A percentile compares a stretch with the other conserved stretches of the same genome.
These are phyloP conservation scores for Steinernema khuongi DNA, from an alignment of 1,140 invertebrate species.

Conservation along the genomic window DNA sequence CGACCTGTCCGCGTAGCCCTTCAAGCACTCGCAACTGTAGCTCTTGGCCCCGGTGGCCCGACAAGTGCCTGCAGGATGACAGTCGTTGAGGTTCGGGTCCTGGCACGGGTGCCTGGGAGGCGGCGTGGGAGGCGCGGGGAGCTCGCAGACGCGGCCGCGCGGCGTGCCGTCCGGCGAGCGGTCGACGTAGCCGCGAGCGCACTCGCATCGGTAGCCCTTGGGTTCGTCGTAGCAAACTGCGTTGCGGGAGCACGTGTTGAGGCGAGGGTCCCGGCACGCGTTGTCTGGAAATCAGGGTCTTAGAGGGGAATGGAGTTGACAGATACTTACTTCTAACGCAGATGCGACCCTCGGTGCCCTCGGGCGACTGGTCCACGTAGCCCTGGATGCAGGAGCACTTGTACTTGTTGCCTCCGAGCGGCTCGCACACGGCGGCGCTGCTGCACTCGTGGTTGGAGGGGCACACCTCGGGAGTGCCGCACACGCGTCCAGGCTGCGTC, in stretches of 20 bases:
- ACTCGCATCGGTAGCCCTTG: conserved; percentile 56
- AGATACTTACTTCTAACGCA: conserved; percentile 51
- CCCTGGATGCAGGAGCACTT: conserved; percentile 53
- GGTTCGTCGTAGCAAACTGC: conserved; percentile 56
- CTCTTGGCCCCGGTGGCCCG: conserved; percentile 45
- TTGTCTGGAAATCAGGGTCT: conserved; percentile 45
- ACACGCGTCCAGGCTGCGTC: conserved; percentile 56
- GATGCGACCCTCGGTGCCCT: conserved; percentile 50
- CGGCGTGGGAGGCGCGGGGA: conserved; percentile 46
- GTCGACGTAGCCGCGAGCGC: conserved; percentile 46
- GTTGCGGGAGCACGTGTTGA: conserved; percentile 58
- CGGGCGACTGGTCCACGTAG: conserved; percentile 46
- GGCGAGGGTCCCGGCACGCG: conserved; percentile 51
- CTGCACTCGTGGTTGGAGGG: conserved; percentile 55
- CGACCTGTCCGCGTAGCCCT: conserved; percentile 52
- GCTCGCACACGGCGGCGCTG: conserved; percentile 56
- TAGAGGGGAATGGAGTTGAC: neutral
- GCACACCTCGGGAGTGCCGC: conserved; percentile 50
- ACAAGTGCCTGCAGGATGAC: conserved; percentile 51
- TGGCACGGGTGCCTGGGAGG: conserved; percentile 56
- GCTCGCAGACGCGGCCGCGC: conserved; percentile 54
- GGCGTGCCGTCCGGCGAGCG: conserved; percentile 37
- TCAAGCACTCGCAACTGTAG: conserved; percentile 56
- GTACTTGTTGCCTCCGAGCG: conserved; percentile 54
- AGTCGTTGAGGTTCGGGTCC: conserved; percentile 53